These are phyloP conservation scores for Okapia johnstoni DNA, from an alignment of 2,113 vertebrate species.

Conservation along the genomic window DNA sequence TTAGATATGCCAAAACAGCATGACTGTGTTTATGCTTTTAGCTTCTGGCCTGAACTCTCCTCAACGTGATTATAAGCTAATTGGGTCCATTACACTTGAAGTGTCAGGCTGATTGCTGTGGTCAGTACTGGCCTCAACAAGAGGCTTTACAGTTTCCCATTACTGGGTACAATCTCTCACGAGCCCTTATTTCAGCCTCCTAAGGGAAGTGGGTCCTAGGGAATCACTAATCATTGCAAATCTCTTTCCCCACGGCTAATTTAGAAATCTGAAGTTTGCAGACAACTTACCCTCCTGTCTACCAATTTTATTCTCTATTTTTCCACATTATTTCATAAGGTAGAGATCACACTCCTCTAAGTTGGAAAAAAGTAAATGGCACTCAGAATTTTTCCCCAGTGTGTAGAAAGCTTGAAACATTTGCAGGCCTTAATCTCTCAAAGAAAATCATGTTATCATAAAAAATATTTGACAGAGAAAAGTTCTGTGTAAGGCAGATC, in stretches of 20 bases:
- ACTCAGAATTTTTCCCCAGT: not conserved
- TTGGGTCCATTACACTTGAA: not conserved
- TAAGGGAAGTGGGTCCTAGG: not conserved
- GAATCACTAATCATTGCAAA: not conserved
- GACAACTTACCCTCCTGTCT: not conserved
- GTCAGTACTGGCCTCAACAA: not conserved
- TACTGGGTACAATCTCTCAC: not conserved
- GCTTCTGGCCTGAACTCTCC: not conserved
- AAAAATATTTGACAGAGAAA: not conserved
- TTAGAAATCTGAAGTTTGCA: not conserved
- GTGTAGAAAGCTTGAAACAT: not conserved
- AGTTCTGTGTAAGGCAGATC: not conserved
- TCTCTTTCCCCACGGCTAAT: not conserved
- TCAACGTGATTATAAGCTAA: not conserved
- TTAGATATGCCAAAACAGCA: constrained; percentile 4
- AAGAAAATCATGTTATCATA: not conserved
- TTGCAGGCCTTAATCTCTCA: not conserved
- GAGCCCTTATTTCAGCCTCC: not conserved
- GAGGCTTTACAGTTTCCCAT: not conserved
- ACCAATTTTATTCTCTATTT: not conserved
- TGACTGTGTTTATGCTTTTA: constrained; percentile 3
- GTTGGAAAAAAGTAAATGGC: not conserved
- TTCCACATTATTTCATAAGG: not conserved
- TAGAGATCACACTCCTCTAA: not conserved
- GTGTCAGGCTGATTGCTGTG: not conserved